Evolutionary conservation across 2,113 vertebrate genomes (phyloP).

Genomic region (Peromyscus leucopus): DNA sequence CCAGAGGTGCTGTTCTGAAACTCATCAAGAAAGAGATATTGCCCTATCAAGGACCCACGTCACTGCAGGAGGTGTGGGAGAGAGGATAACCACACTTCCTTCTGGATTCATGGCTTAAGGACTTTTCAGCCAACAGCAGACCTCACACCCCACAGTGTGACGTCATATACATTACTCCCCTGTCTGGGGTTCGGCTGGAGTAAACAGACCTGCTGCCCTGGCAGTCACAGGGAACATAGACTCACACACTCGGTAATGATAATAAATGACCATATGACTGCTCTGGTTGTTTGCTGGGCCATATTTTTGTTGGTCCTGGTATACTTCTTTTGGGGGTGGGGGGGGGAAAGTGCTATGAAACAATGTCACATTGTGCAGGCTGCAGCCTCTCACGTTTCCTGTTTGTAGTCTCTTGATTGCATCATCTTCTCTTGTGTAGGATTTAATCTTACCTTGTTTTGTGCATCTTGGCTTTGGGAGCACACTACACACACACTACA

Average conservation of each 20-base stretch:
- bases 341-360: not conserved
- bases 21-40: not conserved
- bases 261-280: not conserved
- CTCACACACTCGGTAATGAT: not conserved
- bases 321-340: not conserved
- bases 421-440: not conserved
- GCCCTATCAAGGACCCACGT: rapidly evolving
- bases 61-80: not conserved
- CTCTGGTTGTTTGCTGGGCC: not conserved
- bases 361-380: too few relatives aligned
- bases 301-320: not conserved
- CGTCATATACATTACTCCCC: not conserved
- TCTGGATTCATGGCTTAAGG: not conserved
- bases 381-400: not conserved
- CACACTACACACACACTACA: not conserved
- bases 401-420: not conserved
- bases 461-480: not conserved
- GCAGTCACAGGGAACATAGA: not conserved
- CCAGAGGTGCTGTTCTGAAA: not conserved
- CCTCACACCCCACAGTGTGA: not conserved
- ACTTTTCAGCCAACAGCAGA: not conserved
- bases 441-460: not conserved
- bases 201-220: not conserved
- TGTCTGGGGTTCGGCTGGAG: not conserved
- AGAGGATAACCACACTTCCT: not conserved